Evolutionary conservation across 2,888 invertebrate genomes (phyloP), one percentile per base, ranked within the genome.

Genomic region (Hydrotaea cyrtoneurina): DNA sequence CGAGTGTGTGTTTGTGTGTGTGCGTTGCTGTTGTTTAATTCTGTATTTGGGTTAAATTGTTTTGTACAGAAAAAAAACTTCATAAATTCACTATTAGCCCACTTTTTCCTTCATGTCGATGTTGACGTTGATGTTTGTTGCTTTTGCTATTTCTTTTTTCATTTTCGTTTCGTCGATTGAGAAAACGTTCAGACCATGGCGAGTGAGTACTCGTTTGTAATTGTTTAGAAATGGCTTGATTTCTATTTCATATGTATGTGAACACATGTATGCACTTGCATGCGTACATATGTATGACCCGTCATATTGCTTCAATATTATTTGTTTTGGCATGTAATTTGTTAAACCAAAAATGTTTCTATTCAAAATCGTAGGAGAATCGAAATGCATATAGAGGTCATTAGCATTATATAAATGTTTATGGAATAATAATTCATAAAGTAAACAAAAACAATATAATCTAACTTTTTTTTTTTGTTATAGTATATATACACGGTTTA

Each of bases 11-110:
- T 74, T 15, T 59, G 59, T 66, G 66, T 21, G 4, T 50, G 21
- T 36, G 50, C 74, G 72, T 73, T 69, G 76, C 36, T 82, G 69
- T 73, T 73, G 57, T 79, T 69, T 21, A 23, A 46, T 69, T 81
- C 46, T 74, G 23, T 71, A 82, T 82, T 85, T 85, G 62, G 85
- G 79, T 85, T 81, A 85, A 82, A 77, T 81, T 85, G 75, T 79
- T 79, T 77, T 46, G 73, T 80, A 74, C n/a, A n/a, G n/a, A n/a
- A 39, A 46, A 46, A 46, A 73, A 53, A 79, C 57, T 57, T 74
- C 62, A 76, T 78, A 46, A 77, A 80, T 62, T 71, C 53, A 71
- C 74, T 78, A 81, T 57, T 85, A 74, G 50, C 82, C 85, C 71
- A 85, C 85, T 77, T 85, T 82, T 82, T 74, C 74, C 26, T 74